A percentile compares a stretch with the other conserved stretches of the same genome.
Evolutionary conservation across 2,113 vertebrate species (phyloP).

Genomic region (Tonatia bakeri): DNA sequence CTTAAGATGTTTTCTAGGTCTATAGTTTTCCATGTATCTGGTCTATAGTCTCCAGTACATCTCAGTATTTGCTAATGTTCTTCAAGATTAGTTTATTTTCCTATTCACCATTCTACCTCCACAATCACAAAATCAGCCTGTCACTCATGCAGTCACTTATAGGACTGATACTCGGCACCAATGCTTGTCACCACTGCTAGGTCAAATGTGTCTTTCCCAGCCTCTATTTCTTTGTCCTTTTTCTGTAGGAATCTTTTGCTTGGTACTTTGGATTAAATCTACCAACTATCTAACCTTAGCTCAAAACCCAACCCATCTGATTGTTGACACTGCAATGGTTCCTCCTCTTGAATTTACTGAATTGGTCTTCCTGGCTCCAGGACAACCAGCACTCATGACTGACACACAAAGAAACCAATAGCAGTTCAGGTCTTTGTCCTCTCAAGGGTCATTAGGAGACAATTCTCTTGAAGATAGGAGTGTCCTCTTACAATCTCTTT

Average conservation of each 20-base stretch:
- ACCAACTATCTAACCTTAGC: background rate
- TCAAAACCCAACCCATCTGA: background rate
- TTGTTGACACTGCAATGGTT: background rate
- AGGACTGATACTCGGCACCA: background rate
- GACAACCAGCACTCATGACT: background rate
- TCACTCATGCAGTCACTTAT: background rate
- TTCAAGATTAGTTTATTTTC: constrained; percentile 9
- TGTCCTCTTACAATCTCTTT: background rate
- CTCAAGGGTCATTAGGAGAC: background rate
- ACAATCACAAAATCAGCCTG: background rate
- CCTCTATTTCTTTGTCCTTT: background rate
- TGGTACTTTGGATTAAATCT: background rate
- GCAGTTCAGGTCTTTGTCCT: background rate
- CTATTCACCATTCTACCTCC: background rate
- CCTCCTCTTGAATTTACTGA: background rate
- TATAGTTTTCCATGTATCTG: background rate
- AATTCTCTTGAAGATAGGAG: background rate
- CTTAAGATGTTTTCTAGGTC: background rate
- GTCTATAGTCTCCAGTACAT: background rate
- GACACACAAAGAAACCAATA: background rate
- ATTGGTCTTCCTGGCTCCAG: background rate
- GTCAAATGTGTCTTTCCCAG: background rate
- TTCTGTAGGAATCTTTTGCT: background rate
- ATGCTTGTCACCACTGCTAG: background rate
- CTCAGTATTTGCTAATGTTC: background rate